These are phyloP conservation scores for Phylloscopus collybita DNA, from an alignment of 2,797 vertebrate genomes.

Conservation along the genomic window DNA sequence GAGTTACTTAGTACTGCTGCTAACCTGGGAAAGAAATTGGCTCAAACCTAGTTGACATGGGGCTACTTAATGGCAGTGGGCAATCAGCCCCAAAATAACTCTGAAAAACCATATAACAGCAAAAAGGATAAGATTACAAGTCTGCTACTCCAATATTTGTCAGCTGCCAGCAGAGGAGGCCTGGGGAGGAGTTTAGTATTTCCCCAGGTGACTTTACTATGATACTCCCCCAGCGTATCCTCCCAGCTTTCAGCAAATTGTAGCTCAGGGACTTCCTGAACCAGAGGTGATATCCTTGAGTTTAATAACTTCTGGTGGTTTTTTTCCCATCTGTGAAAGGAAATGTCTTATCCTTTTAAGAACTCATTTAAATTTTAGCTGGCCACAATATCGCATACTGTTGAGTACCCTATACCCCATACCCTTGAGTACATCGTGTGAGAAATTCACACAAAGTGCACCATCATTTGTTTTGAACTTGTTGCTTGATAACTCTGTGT, in stretches of 20 bases:
- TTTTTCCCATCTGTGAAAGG: background rate
- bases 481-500: background rate
- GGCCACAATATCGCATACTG: background rate
- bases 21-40: background rate
- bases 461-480: background rate
- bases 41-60: background rate
- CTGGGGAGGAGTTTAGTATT: background rate
- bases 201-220: background rate
- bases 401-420: background rate
- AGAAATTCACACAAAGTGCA: background rate
- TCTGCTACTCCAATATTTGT: background rate
- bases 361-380: background rate
- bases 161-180: background rate
- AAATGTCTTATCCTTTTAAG: slow-evolving; percentile 31
- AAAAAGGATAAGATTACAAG: background rate
- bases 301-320: slow-evolving; percentile 11
- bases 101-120: background rate
- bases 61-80: background rate
- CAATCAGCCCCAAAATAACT: background rate
- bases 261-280: slow-evolving; percentile 38
- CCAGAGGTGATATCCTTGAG: slow-evolving; percentile 9
- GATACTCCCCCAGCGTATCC: background rate
- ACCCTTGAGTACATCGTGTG: background rate
- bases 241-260: slow-evolving; percentile 54
- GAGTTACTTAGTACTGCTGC: background rate